Base-by-base conservation (phyloP, 2,888 invertebrate genomes). In the Anorthoa munda region DNA sequence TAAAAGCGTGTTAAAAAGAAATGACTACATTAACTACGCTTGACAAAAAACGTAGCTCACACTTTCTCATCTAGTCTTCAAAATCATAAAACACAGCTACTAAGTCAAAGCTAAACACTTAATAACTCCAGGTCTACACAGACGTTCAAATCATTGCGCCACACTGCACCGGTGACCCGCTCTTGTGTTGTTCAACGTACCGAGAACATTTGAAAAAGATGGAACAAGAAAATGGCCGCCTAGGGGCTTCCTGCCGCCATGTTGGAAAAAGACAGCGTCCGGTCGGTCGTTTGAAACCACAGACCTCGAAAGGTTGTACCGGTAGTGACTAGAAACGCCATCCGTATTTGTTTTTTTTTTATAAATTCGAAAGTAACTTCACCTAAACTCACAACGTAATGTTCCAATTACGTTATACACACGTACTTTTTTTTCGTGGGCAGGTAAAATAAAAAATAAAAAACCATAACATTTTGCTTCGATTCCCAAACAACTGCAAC, bases 201-300 rank as follows among this genome's bases (percentile, higher is more conserved):
- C 74, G 66, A 13, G 67, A 78, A 82, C 53, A 51, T 61, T 65
- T 60, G 7, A 82, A 69, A 82, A 74, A 78, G 70, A 82, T 70
- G 61, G 39, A 7, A 55, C 63, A 56, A 66, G 58, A 67, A 67
- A 65, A 72, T 72, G 73, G 72, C 77, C 26, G 82, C 23, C 51
- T 0, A 2, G n/a, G 12, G 15, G 17, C 64, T 78, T 81, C 79
- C 79, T 53, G 65, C 4, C 46, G 58, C 72, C 72, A 77, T 81
- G 7, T 76, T 76, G 72, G 46, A 56, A 68, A 78, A 64, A 64
- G 78, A 59, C 48, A 53, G 18, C 64, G 39, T 78, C 76, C 63
- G 72, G 63, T 55, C 48, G 15, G n/a, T 2, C 48, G 15, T 17
- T 2, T 59, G 59, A 21, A 45, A 21, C 15, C 60, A 45, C 60